These are phyloP conservation scores for Papilio glaucus DNA, from an alignment of 1,140 invertebrate genomes.

Conservation along the genomic window DNA sequence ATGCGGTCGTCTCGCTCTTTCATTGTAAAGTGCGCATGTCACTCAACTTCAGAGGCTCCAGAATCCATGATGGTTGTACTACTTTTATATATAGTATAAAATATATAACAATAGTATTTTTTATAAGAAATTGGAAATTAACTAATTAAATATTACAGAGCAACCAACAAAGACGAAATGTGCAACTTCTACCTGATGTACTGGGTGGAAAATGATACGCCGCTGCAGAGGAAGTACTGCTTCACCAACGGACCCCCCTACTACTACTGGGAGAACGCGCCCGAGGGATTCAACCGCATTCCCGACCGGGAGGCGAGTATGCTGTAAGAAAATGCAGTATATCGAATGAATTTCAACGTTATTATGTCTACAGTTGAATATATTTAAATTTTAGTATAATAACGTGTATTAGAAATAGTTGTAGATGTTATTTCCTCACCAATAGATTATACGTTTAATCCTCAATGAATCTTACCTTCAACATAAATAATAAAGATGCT, in stretches of 20 bases:
- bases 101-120: no score
- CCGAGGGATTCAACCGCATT: conserved; percentile 89
- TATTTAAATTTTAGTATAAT: not conserved
- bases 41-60: no score
- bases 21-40: no score
- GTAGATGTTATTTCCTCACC: not conserved
- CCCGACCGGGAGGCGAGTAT: conserved; percentile 89
- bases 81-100: no score
- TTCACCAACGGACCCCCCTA: conserved; percentile 92
- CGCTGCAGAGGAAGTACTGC: conserved; percentile 93
- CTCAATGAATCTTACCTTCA: not conserved
- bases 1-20: no score
- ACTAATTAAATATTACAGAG: conserved; percentile 78
- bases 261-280: conserved; percentile 89
- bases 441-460: no score
- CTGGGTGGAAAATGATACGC: conserved; percentile 93
- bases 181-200: conserved; percentile 99
- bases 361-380: not conserved
- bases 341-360: not conserved
- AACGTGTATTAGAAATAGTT: no score
- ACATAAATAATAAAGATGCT: no score
- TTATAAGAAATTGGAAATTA: not conserved
- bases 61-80: no score
- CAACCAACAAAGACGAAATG: conserved; percentile 98
- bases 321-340: conserved; percentile 76